Percentiles rank a stretch among this genome's conserved stretches.
Conservation (phyloP, 92 coral and sea anemone genomes). For the Palythoa caribaeorum region DNA sequence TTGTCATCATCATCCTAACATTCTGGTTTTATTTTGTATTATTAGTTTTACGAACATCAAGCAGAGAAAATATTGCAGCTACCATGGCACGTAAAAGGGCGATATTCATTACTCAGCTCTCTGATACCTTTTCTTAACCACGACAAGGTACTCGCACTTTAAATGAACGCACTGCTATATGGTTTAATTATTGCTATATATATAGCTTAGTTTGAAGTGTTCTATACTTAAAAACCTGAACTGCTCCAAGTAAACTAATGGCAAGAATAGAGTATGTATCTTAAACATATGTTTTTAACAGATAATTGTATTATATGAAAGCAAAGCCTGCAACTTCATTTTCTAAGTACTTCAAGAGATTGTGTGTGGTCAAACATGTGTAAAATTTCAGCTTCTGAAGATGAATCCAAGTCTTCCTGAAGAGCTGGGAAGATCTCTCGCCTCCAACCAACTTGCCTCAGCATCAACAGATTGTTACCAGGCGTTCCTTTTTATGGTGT, state of each 20-base stretch:
- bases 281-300: no score
- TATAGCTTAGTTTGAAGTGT: no score
- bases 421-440: conserved; percentile 19
- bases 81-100: conserved; percentile 84
- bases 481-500: background rate
- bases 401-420: conserved; percentile 33
- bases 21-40: background rate
- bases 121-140: conserved; percentile 58
- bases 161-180: background rate
- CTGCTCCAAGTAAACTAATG: no score
- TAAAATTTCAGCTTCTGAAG: conserved; percentile 22
- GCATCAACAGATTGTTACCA: conserved; percentile 7
- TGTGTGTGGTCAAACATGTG: background rate
- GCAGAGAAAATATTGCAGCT: conserved; percentile 56
- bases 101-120: conserved; percentile 70
- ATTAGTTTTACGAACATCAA: conserved; percentile 57
- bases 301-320: no score
- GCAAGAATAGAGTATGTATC: no score
- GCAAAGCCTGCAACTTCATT: background rate
- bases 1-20: no score
- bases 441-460: conserved; percentile 36
- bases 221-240: no score
- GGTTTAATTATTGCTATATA: background rate
- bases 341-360: background rate
- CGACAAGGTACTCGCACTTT: conserved; percentile 42